These are phyloP conservation scores for Zaprionus capensis DNA, from an alignment of 1,140 invertebrate genomes.

Conservation along the genomic window DNA sequence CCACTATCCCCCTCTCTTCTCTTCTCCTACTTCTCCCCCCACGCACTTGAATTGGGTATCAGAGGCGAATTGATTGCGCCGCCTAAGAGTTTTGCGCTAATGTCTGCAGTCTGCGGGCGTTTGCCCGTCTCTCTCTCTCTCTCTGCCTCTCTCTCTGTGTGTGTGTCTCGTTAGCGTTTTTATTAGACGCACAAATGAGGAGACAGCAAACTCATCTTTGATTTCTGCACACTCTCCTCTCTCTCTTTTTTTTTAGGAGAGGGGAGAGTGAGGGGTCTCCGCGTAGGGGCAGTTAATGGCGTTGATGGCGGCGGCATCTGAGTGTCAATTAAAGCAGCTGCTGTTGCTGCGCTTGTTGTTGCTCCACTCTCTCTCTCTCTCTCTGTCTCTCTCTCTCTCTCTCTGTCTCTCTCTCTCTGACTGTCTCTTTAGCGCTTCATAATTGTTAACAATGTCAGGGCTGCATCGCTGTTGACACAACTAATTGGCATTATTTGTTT, in stretches of 20 bases:
- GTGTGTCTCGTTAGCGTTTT: conserved; percentile 74
- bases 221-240: conserved; percentile 16
- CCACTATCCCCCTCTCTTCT: not conserved
- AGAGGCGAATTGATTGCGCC: conserved; percentile 57
- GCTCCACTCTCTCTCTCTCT: conserved; percentile 3
- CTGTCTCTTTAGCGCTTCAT: conserved; percentile 62
- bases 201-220: conserved; percentile 45
- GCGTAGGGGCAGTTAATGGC: conserved; percentile 30
- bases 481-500: conserved; percentile 84
- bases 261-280: not conserved
- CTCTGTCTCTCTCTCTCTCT: no score
- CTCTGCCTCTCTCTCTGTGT: conserved; percentile 33
- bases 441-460: conserved; percentile 48
- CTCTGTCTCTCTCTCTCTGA: no score
- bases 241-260: not conserved
- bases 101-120: conserved; percentile 28
- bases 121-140: conserved; percentile 37
- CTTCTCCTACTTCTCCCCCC: no score
- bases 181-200: conserved; percentile 70
- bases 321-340: conserved; percentile 75
- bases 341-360: conserved; percentile 18
- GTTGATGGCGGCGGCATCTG: conserved; percentile 73
- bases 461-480: conserved; percentile 75
- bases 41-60: conserved; percentile 36
- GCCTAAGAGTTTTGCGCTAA: conserved; percentile 61